Base-by-base conservation (phyloP, 2,113 vertebrate genomes). In the Microcebus griseorufus region DNA sequence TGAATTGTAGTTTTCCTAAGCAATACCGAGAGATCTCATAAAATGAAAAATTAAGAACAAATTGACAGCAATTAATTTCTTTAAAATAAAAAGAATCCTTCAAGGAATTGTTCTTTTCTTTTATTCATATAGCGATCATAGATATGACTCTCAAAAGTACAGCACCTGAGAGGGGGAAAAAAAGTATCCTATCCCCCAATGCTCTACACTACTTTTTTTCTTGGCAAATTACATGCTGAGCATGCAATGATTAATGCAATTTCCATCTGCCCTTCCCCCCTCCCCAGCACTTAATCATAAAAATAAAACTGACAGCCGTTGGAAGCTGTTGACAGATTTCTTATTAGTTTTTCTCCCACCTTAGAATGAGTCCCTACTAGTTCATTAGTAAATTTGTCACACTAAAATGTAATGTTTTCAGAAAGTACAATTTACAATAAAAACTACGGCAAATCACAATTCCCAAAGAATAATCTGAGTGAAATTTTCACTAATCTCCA, bases 211-310 rank as follows among this genome's bases (percentile, higher is more conserved):
- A 48, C 11, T 88, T 84, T 79, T 18, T 53, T 16, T 23, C 48
- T 25, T 51, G 11, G 17, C 2, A 88, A 91, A 92, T 14, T 95
- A 39, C 37, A 94, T 7, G 11, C 29, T 70, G 16, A 91, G 42
- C 42, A 55, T 92, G 37, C 27, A 90, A 60, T 81, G 42, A 88
- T 69, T 79, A 90, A 90, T 83, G 42, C 12, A 73, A 81, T 51
- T 93, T 95, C n/a, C 53, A 91, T 76, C 82, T 73, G 39, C 45
- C 58, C 29, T 69, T 42, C 42, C 51, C 65, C 64, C 67, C n/a
- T 64, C 60, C 69, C 75, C 42, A 93, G 51, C 58, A 90, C n/a
- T 92, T 82, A 89, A 88, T 80, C 60, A 96, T 83, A 83, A 48
- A 16, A 17, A 45, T 51, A 84, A 42, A 10, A 55, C 9, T 93